Evolutionary conservation across 2,113 vertebrate species (phyloP), one percentile per base, ranked within the genome.

Genomic region (Ariopsis seemanni): DNA sequence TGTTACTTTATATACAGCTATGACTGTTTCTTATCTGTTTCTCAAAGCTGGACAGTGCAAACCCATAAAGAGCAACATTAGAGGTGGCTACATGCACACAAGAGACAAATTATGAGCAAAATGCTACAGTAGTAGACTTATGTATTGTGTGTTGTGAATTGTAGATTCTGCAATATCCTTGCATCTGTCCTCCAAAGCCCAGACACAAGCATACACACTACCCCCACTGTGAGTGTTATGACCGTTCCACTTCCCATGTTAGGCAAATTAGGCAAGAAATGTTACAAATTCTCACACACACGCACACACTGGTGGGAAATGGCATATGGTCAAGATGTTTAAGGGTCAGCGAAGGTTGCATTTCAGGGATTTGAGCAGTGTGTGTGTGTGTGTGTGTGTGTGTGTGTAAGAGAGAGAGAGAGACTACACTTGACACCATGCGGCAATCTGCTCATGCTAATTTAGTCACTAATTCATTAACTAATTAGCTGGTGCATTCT

Each of bases 381-480:
- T 80, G 84, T 87, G 84, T 77, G 65, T 89, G 85, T 85, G 75
- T 58, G 69, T 52, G 77, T 71, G 83, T 2, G 4, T 81, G 57
- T 86, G 53, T 55, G 83, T 62, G 85, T 1, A 2, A 34, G 34
- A 34, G 34, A 42, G 42, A 42, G 42, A 42, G 42, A 42, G 42
- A 42, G 42, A 63, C 27, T 58, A 25, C 65, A 8, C 12, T 18
- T 85, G 79, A 79, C 84, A 87, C 83, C 86, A 30, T 20, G 9
- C 63, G 52, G 65, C 88, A 85, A 89, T 85, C 67, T 87, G 86
- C 62, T 87, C 52, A 30, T 85, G 81, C 60, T 83, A 90, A 92
- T 85, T 93, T 92, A 94, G 93, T 90, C 91, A 92, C 93, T 90
- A 94, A 91, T 85, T 93, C 92, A 94, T 94, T 90, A 94, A 90